These are phyloP conservation scores for Physocephala rufipes DNA, from an alignment of 2,888 invertebrate genomes.

Conservation along the genomic window DNA sequence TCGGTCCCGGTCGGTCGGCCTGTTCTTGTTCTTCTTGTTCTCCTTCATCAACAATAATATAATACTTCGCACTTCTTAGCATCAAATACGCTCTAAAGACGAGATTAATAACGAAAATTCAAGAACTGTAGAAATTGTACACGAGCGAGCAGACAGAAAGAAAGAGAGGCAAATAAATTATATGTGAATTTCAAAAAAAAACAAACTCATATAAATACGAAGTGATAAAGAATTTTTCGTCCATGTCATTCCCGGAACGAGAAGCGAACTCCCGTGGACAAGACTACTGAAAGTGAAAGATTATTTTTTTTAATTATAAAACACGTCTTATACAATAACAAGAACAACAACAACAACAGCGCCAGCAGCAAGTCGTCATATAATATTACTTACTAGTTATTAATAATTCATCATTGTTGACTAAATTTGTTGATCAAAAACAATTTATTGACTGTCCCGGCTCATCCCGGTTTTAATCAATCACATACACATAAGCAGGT, in stretches of 20 bases:
- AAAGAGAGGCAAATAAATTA: background rate
- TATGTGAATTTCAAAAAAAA: background rate
- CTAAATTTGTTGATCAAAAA: too few species aligned
- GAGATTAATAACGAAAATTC: slow-evolving; percentile 28
- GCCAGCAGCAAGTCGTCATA: too few species aligned
- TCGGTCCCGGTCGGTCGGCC: slow-evolving; percentile 35
- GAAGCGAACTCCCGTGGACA: background rate
- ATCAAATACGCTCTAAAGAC: slow-evolving; percentile 22
- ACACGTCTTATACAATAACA: background rate
- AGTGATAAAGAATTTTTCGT: slow-evolving; percentile 13
- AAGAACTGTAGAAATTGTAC: slow-evolving; percentile 9
- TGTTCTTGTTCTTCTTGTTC: background rate
- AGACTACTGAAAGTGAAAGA: background rate
- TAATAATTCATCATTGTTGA: too few species aligned
- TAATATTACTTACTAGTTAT: too few species aligned
- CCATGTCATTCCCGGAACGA: background rate
- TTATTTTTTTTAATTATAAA: background rate
- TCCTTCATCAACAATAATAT: slow-evolving; percentile 37
- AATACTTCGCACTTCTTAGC: background rate
- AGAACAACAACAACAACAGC: too few species aligned
- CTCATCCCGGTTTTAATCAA: too few species aligned
- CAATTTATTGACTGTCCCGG: too few species aligned
- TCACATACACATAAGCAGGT: too few species aligned
- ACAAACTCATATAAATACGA: background rate
- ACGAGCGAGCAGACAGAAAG: too few species aligned